Percentiles rank a stretch among this genome's conserved stretches.
Evolutionary conservation across 1,140 invertebrate species (phyloP).

Genomic region (Sminthurinus signatus): DNA sequence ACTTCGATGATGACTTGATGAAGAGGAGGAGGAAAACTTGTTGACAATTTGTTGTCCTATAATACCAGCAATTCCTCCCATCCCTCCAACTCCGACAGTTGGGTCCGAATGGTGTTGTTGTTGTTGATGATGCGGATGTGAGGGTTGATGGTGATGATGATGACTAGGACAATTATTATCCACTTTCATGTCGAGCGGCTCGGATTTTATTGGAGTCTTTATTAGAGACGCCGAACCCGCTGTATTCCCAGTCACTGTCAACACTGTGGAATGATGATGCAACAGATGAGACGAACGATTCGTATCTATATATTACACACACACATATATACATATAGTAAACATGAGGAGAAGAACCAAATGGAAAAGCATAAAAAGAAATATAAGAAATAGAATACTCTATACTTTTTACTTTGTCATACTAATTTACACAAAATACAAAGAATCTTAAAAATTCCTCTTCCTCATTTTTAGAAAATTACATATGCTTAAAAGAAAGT

Average conservation of each 20-base stretch:
- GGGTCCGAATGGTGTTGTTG: conserved; percentile 19
- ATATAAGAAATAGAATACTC: too few relatives aligned
- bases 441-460: too few relatives aligned
- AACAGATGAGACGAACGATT: conserved; percentile 14
- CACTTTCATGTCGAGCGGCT: conserved; percentile 41
- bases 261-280: conserved; percentile 9
- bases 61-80: too few relatives aligned
- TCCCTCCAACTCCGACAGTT: conserved; percentile 18
- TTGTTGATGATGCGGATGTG: too few relatives aligned
- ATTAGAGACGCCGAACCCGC: conserved; percentile 15
- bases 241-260: conserved; percentile 16
- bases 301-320: too few relatives aligned
- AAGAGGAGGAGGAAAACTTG: conserved; percentile 1
- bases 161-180: conserved; percentile 24
- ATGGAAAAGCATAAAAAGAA: background rate
- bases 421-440: too few relatives aligned
- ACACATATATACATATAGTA: background rate
- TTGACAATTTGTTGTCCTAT: background rate
- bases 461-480: too few relatives aligned
- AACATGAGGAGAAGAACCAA: background rate
- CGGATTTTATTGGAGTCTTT: conserved; percentile 34
- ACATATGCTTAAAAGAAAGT: too few relatives aligned
- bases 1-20: background rate
- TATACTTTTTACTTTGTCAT: too few relatives aligned
- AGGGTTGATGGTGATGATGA: background rate